Evolutionary conservation across 2,113 vertebrate species (phyloP).

Genomic region (Donacobius atricapilla): DNA sequence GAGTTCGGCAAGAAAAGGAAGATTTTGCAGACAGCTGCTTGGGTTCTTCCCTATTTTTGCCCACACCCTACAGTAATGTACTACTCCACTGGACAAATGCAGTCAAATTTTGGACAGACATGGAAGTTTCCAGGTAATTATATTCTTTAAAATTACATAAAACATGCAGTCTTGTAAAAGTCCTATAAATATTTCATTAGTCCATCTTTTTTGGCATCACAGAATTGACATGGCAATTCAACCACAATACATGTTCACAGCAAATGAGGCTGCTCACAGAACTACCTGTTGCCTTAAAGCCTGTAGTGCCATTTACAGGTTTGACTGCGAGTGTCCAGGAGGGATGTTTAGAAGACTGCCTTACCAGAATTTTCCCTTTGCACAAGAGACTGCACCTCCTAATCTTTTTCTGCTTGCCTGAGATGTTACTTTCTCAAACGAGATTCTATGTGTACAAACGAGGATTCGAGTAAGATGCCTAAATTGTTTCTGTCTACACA

Average conservation of each 20-base stretch:
- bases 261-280: neutral
- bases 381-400: neutral
- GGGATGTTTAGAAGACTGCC: neutral
- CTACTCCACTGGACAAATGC: neutral
- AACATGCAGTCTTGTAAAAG: neutral
- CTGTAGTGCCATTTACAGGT: neutral
- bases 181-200: neutral
- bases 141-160: neutral
- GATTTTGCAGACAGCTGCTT: neutral
- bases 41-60: neutral
- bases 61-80: neutral
- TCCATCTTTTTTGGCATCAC: neutral
- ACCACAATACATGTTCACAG: fast-evolving
- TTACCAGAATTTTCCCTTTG: neutral
- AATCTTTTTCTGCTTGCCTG: neutral
- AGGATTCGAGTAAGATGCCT: neutral
- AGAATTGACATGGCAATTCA: neutral
- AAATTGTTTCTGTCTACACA: neutral
- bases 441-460: neutral
- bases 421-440: neutral
- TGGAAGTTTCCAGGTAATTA: neutral
- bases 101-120: neutral
- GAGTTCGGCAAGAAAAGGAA: neutral
- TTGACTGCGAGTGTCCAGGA: neutral
- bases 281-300: neutral